Evolutionary conservation across 2,888 invertebrate species (phyloP), one percentile per base, ranked within the genome.

Genomic region (Polydrusus pterygomalis): DNA sequence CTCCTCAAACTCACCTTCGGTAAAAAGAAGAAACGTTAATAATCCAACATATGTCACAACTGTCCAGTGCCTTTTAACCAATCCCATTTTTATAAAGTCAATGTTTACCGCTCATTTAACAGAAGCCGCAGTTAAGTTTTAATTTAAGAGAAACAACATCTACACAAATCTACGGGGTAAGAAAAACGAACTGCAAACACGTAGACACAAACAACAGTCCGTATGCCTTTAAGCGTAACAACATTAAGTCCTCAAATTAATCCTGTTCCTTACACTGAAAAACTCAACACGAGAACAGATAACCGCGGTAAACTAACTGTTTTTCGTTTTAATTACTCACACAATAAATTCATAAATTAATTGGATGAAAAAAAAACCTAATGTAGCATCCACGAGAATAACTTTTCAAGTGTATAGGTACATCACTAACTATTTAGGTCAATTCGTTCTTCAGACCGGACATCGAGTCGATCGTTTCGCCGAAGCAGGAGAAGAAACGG

Each of bases 361-460:
- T 71, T 71, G 17, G 38, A 70, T 60, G 34, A 20, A 47, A 69
- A 30, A 30, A 43, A 47, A 72, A 71, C 25, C 64, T 72, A 72
- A 58, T 65, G 56, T 60, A 65, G 68, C 51, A 73, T 60, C 73
- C 73, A 74, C 74, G 75, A 71, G 68, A 75, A 60, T 10, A 49
- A 58, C 40, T 76, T 54, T 69, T 67, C 69, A 68, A 69, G 51
- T 68, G 30, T 65, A 54, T 9, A 54, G 34, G 51, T 62, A 63
- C 70, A 70, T 71, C 75, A 67, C 56, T 75, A 72, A 64, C 56
- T 76, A 76, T 76, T 76, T 76, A 60, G 76, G 76, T 76, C 76
- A 76, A 56, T 69, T 72, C 63, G 45, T 63, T 70, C 70, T 63
- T 63, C 70, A 34, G 40, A 60, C 75, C 75, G 72, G 72, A 72